Evolutionary conservation across 2,113 vertebrate species (phyloP), one percentile per base, ranked within the genome.

Genomic region (Benitochromis conjunctus): DNA sequence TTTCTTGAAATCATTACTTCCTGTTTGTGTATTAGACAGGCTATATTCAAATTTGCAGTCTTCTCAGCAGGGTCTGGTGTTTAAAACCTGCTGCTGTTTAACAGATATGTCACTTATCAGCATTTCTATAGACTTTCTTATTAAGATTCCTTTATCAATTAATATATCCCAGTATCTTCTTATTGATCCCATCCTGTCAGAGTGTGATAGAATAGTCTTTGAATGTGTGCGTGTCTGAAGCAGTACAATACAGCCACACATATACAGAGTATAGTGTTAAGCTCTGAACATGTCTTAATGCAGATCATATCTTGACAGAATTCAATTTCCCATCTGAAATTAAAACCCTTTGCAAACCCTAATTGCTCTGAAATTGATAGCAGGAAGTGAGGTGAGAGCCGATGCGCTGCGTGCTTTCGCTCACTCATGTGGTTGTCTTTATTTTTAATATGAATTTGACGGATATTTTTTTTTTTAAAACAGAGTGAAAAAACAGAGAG

Each of bases 321-420:
- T 92, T 92, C 80, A 91, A 93, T 95, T 93, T 93, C 80, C 86
- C 85, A 87, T 82, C 34, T 88, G 87, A 92, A 94, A 94, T 93
- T 88, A 92, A 95, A 95, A 92, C 58, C 77, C 78, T 92, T 89
- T 82, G 29, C 84, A 62, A 62, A 36, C 41, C 29, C 57, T 91
- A 90, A 92, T 92, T 92, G 90, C 71, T 41, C 55, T 84, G 60
- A 87, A 90, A 92, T 89, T 87, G 80, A 89, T 84, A 81, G 79
- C 76, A 53, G 78, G 85, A 85, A 89, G 88, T 77, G 66, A 88
- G 86, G 62, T 80, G 79, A 69, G 79, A 83, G 71, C 34, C n/a
- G 19, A 76, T 57, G 71, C 1, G 31, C 4, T 24, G 74, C 76
- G 48, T 62, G 57, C 56, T 19, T 58, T 41, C 3, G n/a, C 10